phyloP scores from a whole-genome alignment of 2,113 vertebrate genomes.

The Petromus typicus region DNA sequence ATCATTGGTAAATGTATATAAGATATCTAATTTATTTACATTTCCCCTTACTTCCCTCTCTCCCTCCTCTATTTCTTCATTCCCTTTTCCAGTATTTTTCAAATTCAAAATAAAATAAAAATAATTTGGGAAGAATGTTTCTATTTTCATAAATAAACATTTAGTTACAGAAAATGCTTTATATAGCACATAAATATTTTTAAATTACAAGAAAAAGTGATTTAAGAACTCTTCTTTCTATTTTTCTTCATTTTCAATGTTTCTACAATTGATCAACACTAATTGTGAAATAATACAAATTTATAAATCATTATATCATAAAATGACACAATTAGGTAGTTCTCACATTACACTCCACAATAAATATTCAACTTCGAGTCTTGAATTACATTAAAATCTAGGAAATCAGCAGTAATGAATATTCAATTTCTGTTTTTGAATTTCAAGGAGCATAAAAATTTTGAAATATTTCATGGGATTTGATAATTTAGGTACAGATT shows the following conservation, averaged over 20 bases:
- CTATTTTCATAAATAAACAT: neutral
- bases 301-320: neutral
- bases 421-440: neutral
- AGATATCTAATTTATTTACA: neutral
- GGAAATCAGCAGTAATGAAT: neutral
- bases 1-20: neutral
- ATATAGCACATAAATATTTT: neutral
- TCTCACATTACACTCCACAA: neutral
- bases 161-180: neutral
- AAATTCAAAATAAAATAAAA: neutral
- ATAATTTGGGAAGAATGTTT: neutral
- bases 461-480: neutral
- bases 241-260: neutral
- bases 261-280: neutral
- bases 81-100: neutral
- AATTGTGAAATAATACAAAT: neutral
- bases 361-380: neutral
- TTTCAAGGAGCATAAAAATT: neutral
- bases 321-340: neutral
- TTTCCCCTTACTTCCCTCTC: neutral
- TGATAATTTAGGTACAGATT: neutral
- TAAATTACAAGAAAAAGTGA: neutral
- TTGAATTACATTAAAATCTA: neutral
- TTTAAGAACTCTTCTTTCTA: neutral
- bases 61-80: fast-evolving